These are phyloP conservation scores for Physocephala rufipes DNA, from an alignment of 2,888 invertebrate species.

Conservation along the genomic window DNA sequence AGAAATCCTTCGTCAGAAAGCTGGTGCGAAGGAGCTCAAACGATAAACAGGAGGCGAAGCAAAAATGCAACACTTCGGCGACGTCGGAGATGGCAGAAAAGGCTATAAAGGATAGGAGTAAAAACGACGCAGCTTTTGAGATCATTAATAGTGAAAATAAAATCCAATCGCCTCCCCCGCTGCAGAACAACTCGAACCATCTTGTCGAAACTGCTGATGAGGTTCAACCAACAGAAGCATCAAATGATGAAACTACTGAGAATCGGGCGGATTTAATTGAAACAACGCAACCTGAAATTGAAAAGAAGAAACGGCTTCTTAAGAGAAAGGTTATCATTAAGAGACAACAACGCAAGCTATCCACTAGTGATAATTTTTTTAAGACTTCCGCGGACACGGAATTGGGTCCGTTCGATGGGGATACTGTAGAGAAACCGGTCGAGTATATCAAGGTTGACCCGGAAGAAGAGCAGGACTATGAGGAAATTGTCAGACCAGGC, in stretches of 20 bases:
- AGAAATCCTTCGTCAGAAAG: conserved; percentile 51
- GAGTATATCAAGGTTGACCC: conserved; percentile 54
- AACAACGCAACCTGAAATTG: conserved; percentile 22
- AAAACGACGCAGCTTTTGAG: background rate
- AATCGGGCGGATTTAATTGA: conserved; percentile 23
- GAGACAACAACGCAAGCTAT: conserved; percentile 61
- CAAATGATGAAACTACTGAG: conserved; percentile 12
- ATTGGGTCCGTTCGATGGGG: conserved; percentile 51
- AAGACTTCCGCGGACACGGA: conserved; percentile 45
- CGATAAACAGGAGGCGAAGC: conserved; percentile 36
- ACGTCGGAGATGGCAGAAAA: background rate
- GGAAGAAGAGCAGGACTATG: conserved; percentile 48
- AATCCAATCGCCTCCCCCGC: background rate
- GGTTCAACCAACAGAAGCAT: background rate
- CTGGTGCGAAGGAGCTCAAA: conserved; percentile 54
- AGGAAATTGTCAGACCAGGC: conserved; percentile 40
- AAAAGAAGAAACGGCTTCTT: conserved; percentile 56
- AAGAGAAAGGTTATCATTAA: conserved; percentile 65
- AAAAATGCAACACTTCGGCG: background rate
- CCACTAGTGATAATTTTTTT: conserved; percentile 59
- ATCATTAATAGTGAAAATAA: background rate
- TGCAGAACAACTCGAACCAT: too few species aligned
- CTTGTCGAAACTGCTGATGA: background rate
- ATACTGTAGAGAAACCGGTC: conserved; percentile 61
- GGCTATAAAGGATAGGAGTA: background rate